phyloP scores from a whole-genome alignment of 2,797 vertebrate species.

The Coranthus polyacanthus region DNA sequence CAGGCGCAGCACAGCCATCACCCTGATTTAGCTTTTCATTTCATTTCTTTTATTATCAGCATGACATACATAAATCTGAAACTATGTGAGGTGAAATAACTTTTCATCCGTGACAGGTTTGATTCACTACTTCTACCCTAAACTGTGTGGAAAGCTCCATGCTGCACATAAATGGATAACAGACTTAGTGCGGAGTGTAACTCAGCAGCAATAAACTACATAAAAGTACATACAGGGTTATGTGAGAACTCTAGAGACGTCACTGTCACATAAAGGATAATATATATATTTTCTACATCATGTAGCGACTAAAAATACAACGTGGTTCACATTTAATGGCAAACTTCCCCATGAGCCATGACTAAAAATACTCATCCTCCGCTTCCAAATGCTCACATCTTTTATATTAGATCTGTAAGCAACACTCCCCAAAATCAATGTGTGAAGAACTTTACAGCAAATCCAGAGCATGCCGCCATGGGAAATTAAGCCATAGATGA shows the following conservation, averaged over 20 bases:
- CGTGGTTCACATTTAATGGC: neutral
- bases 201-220: slow-evolving; percentile 19
- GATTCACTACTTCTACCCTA: slow-evolving; percentile 4
- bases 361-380: neutral
- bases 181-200: slow-evolving; percentile 18
- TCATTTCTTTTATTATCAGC: slow-evolving; percentile 32
- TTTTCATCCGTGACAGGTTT: slow-evolving; percentile 7
- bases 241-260: slow-evolving; percentile 6
- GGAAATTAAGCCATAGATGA: slow-evolving; percentile 54
- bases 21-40: slow-evolving; percentile 31
- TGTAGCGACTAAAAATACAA: neutral
- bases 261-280: neutral
- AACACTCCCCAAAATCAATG: neutral
- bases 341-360: neutral
- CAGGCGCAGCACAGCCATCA: neutral
- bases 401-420: slow-evolving; percentile 12
- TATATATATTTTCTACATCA: neutral
- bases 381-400: neutral
- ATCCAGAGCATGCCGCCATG: slow-evolving; percentile 19
- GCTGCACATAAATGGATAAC: slow-evolving; percentile 23
- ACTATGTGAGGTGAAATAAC: slow-evolving; percentile 10
- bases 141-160: neutral
- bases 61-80: slow-evolving; percentile 29
- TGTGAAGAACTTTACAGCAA: slow-evolving; percentile 16
- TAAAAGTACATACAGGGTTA: slow-evolving; percentile 4